Percentiles rank a stretch among this genome's conserved stretches.
Evolutionary conservation across 2,797 vertebrate genomes (phyloP).

Genomic region (Macrochelys suwanniensis): DNA sequence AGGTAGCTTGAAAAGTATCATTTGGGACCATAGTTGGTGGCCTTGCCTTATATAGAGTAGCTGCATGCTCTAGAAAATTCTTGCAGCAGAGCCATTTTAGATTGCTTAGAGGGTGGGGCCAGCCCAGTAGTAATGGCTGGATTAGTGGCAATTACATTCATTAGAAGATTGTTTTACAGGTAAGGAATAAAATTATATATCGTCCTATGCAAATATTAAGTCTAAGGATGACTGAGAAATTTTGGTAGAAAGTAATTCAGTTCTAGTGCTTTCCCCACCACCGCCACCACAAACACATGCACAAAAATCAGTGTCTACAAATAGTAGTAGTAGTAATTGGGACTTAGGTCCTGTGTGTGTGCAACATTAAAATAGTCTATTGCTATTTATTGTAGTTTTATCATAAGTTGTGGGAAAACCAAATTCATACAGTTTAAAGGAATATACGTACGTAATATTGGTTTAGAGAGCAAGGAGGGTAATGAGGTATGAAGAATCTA

Average conservation of each 20-base stretch:
- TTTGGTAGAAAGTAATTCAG: not conserved
- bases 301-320: not conserved
- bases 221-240: not conserved
- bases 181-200: not conserved
- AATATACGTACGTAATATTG: not conserved
- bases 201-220: not conserved
- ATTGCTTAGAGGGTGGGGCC: not conserved
- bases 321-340: not conserved
- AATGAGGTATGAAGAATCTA: not conserved
- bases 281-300: not conserved
- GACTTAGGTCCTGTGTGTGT: not conserved
- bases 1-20: not conserved
- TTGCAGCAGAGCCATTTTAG: not conserved
- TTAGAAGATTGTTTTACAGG: not conserved
- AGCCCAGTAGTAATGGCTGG: not conserved
- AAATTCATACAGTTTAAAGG: not conserved
- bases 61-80: constrained; percentile 33
- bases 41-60: constrained; percentile 29
- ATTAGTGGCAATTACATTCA: not conserved
- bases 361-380: not conserved
- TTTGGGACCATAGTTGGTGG: constrained; percentile 41
- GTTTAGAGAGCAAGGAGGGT: not conserved
- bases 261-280: not conserved
- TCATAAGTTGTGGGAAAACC: not conserved
- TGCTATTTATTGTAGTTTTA: not conserved